Evolutionary conservation across 2,888 invertebrate species (phyloP), one percentile per base, ranked within the genome.

Genomic region (Aleiodes testaceus): DNA sequence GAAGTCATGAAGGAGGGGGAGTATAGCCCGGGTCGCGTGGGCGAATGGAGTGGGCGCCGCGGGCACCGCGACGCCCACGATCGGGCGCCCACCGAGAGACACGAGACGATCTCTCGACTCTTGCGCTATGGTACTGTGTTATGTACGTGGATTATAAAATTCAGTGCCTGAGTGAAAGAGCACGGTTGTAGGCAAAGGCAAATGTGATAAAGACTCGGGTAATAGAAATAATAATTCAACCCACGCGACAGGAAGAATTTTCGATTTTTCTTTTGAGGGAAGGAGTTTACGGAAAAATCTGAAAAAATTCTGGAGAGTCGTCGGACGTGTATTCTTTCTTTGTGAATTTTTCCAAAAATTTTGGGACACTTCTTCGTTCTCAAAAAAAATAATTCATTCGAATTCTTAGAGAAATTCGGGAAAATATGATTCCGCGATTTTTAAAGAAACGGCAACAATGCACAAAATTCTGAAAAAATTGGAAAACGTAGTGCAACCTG

Each of bases 41-140:
- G 77, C 74, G 80, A 70, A 49, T 64, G 73, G 78, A 80, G 84
- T 82, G 82, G 82, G 82, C 81, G 81, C 80, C 67, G 66, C 53
- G 65, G 72, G 72, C 75, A 74, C 73, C 70, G 78, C 75, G 77
- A 77, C 75, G 77, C 83, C 83, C 82, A 83, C 82, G 77, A 74
- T 53, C 3, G 78, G 76, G 81, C 80, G 79, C 78, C 82, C 79
- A 82, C 80, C 78, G 74, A 53, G 50, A 63, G 50, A 63, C 52
- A 44, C 44, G n/a, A 44, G 45, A 14, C 63, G 7, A 22, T 22
- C 22, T 45, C 42, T 30, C 59, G 14, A 14, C 59, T 36, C 55
- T 26, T 26, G 36, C 7, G 36, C 11, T 11, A 11, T 36, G 7
- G 7, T 6, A 36, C 36, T 36, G 36, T 45, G n/a, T n/a, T n/a